Conservation (phyloP, 2,797 vertebrate species). For the Meda fulgida region DNA sequence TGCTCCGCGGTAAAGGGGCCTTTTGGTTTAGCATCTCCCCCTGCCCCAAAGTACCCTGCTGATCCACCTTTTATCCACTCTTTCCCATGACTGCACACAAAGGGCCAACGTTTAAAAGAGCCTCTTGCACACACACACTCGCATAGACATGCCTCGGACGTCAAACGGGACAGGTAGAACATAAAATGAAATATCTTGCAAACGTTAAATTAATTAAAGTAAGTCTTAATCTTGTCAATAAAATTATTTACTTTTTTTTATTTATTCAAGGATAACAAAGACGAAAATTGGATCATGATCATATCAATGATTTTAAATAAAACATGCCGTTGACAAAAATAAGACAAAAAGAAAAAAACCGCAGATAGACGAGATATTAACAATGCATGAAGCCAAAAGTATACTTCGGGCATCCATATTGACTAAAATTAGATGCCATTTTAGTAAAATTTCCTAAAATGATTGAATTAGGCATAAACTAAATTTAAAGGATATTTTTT, state of each 20-base stretch:
- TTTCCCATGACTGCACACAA: constrained; percentile 77
- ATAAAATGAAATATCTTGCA: neutral
- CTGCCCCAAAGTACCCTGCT: constrained; percentile 64
- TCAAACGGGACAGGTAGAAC: constrained; percentile 48
- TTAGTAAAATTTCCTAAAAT: neutral
- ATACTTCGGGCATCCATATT: neutral
- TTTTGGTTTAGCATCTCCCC: constrained; percentile 64
- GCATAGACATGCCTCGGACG: constrained; percentile 36
- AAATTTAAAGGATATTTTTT: neutral
- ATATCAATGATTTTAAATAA: neutral
- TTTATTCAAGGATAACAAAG: neutral
- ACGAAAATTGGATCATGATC: neutral
- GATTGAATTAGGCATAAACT: neutral
- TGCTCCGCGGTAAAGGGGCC: constrained; percentile 69
- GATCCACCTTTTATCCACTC: constrained; percentile 74
- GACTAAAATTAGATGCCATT: neutral
- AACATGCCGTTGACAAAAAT: neutral
- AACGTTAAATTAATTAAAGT: neutral
- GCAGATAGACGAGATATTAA: neutral
- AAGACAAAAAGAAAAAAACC: neutral
- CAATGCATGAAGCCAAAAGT: neutral
- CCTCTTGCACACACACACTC: constrained; percentile 60
- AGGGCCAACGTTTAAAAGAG: constrained; percentile 67
- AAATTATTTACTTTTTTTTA: too few relatives aligned
- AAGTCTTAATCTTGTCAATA: neutral